These are phyloP conservation scores for Hipparchia semele DNA, from an alignment of 2,888 invertebrate species.

Conservation along the genomic window DNA sequence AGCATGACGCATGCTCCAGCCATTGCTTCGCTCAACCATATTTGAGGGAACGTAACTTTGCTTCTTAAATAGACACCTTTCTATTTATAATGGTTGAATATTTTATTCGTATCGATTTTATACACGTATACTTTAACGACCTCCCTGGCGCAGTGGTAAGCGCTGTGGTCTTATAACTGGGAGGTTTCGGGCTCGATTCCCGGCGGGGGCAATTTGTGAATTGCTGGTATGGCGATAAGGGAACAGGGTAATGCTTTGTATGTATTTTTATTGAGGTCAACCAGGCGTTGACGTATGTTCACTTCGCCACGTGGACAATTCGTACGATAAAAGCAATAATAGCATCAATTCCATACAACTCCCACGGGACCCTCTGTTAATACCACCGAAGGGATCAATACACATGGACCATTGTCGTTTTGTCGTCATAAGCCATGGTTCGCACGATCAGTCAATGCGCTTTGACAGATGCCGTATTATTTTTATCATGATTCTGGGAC, in stretches of 20 bases:
- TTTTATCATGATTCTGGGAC: slow-evolving; percentile 4
- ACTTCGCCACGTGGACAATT: slow-evolving; percentile 29
- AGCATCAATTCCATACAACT: slow-evolving; percentile 66
- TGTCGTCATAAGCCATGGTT: slow-evolving; percentile 13
- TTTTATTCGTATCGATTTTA: too few species aligned
- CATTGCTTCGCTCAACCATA: too few species aligned
- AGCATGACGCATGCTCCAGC: too few species aligned
- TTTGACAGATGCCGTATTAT: slow-evolving; percentile 16
- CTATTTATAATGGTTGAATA: too few species aligned
- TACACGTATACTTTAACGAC: too few species aligned
- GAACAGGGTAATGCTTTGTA: neutral
- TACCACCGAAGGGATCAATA: slow-evolving; percentile 25
- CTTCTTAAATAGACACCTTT: too few species aligned
- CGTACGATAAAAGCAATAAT: slow-evolving; percentile 51
- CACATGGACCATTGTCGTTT: slow-evolving; percentile 25
- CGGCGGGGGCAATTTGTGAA: too few species aligned
- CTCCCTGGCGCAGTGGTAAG: too few species aligned
- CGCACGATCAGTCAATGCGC: slow-evolving; percentile 24
- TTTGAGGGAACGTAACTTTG: too few species aligned
- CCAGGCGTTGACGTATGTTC: slow-evolving; percentile 6
- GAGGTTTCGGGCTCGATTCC: too few species aligned
- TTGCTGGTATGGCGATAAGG: too few species aligned
- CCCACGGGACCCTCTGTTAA: slow-evolving; percentile 46
- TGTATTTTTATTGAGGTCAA: slow-evolving; percentile 1
- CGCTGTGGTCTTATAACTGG: too few species aligned